Evolutionary conservation across 2,888 invertebrate genomes (phyloP).

Genomic region (Lottia gigantea): DNA sequence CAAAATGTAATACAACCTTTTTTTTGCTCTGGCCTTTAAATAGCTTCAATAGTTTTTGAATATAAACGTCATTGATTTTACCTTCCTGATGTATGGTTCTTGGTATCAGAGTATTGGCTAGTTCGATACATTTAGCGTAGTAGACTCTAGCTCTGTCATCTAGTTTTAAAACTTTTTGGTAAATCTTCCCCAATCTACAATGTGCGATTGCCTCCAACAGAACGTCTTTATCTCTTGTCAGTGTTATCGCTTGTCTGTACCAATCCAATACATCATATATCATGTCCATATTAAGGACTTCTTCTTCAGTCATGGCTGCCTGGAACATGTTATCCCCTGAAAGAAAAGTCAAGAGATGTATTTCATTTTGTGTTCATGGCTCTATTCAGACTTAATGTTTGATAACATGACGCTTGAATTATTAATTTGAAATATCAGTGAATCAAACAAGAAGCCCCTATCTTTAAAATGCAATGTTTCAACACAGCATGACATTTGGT

Average conservation of each 20-base stretch:
- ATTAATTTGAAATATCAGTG: no score
- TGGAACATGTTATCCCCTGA: constrained; percentile 41
- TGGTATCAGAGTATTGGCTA: constrained; percentile 40
- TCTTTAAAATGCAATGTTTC: no score
- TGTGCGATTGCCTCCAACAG: constrained; percentile 44
- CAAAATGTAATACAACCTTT: no score
- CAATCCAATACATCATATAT: constrained; percentile 50
- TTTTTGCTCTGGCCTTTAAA: no score
- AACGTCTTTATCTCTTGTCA: constrained; percentile 35
- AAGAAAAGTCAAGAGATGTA: no score
- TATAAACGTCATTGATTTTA: no score
- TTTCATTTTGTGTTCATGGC: no score
- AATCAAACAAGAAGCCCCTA: no score
- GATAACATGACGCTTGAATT: no score
- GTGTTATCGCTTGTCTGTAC: constrained; percentile 39
- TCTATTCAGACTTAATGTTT: no score
- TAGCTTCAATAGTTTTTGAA: no score
- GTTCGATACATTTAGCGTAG: constrained; percentile 35
- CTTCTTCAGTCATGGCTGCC: constrained; percentile 35
- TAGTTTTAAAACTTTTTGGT: constrained; percentile 42
- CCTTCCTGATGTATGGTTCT: constrained; percentile 33
- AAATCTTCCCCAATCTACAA: constrained; percentile 39
- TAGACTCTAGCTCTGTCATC: constrained; percentile 41
- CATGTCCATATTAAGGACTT: constrained; percentile 46
- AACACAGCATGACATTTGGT: no score